Conservation (phyloP, 2,797 vertebrate species). For the Danio aesculapii region DNA sequence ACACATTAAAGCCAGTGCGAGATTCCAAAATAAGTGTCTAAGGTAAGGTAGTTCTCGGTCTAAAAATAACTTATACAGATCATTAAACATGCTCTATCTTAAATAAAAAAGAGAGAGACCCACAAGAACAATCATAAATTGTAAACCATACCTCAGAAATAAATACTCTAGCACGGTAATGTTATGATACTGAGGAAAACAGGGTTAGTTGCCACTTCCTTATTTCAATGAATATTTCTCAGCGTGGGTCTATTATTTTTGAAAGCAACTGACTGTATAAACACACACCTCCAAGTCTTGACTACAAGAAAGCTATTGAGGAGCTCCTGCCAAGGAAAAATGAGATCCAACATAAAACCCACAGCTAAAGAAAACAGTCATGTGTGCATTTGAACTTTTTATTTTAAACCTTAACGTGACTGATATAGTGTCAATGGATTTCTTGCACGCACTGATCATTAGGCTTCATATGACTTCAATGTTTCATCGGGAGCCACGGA, state of each 20-base stretch:
- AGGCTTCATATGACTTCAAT: no score
- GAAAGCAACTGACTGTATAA: background rate
- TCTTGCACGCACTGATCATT: background rate
- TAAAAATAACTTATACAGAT: no score
- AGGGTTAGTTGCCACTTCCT: background rate
- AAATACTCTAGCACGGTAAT: background rate
- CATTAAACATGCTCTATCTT: no score
- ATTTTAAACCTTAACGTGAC: background rate
- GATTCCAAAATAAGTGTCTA: no score
- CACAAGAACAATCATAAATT: no score
- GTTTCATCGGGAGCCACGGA: no score
- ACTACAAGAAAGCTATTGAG: background rate
- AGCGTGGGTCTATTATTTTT: background rate
- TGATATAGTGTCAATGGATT: background rate
- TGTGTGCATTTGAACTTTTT: conserved; percentile 4
- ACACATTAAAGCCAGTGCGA: no score
- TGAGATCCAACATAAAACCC: conserved; percentile 1
- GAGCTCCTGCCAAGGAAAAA: background rate
- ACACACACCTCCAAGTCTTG: background rate
- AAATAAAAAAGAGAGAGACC: no score
- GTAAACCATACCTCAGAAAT: no score
- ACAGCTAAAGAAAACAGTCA: background rate
- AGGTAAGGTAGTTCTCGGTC: no score
- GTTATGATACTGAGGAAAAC: background rate
- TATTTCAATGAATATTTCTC: conserved; percentile 3